Percentiles rank a stretch among this genome's conserved stretches.
Evolutionary conservation across 2,113 vertebrate genomes (phyloP).

Genomic region (Oplegnathus fasciatus): DNA sequence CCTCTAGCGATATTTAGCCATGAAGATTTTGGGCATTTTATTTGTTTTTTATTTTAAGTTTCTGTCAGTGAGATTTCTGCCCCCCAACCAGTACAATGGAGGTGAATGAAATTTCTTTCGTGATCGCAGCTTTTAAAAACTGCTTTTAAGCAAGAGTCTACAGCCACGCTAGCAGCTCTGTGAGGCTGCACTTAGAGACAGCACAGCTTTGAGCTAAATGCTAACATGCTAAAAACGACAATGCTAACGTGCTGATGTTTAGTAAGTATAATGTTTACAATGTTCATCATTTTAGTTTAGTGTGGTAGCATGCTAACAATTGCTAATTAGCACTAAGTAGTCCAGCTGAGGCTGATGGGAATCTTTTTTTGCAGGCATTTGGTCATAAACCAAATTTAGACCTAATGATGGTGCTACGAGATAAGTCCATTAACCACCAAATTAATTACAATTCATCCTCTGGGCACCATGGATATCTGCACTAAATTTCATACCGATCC

Average conservation of each 20-base stretch:
- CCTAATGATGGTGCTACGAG: too few species aligned
- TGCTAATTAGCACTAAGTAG: not conserved
- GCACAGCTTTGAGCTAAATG: too few species aligned
- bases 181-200: too few species aligned
- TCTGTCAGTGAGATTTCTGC: constrained; percentile 4
- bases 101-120: not conserved
- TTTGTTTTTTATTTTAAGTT: not conserved
- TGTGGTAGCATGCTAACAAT: too few species aligned
- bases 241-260: not conserved
- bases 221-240: not conserved
- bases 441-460: not conserved
- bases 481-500: not conserved
- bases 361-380: not conserved
- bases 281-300: not conserved
- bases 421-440: not conserved
- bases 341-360: too few species aligned
- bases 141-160: not conserved
- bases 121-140: constrained; percentile 3
- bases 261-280: not conserved
- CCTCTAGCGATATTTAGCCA: not conserved
- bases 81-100: not conserved
- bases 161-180: not conserved
- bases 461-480: not conserved
- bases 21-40: not conserved
- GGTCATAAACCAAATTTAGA: not conserved